phyloP scores from a whole-genome alignment of 2,113 vertebrate species.

The Sterrhoptilus dennistouni region DNA sequence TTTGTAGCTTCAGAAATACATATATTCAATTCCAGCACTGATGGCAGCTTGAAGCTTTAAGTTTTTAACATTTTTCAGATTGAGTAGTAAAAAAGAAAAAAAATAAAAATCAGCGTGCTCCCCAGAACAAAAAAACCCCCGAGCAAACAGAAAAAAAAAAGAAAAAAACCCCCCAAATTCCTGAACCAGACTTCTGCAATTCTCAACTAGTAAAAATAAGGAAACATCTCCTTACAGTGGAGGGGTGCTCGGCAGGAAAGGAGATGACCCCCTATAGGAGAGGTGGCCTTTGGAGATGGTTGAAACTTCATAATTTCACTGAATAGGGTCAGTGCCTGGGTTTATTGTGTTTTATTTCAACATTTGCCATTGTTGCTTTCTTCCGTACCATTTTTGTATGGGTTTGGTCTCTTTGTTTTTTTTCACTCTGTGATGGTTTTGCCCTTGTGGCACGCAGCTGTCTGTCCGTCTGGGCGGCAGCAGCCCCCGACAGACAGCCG shows the following conservation, averaged over 20 bases:
- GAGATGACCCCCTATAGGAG: background rate
- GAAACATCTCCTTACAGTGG: background rate
- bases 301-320: background rate
- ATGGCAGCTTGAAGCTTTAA: conserved; percentile 64
- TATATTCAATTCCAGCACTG: conserved; percentile 41
- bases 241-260: background rate
- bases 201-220: background rate
- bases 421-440: conserved; percentile 35
- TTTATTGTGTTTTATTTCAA: conserved; percentile 48
- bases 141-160: background rate
- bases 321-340: conserved; percentile 28
- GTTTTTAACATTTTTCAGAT: conserved; percentile 27
- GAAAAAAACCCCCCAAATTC: background rate
- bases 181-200: background rate
- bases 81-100: conserved; percentile 15
- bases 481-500: background rate
- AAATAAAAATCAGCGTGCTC: background rate
- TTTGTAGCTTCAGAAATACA: conserved; percentile 54
- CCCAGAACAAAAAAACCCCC: background rate
- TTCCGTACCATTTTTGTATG: background rate
- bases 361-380: conserved; percentile 21
- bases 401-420: background rate
- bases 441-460: conserved; percentile 31
- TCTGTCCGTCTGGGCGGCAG: background rate
- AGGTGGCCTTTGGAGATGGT: conserved; percentile 12